Conservation (phyloP, 1,140 invertebrate genomes). For the Dendroctonus valens region DNA sequence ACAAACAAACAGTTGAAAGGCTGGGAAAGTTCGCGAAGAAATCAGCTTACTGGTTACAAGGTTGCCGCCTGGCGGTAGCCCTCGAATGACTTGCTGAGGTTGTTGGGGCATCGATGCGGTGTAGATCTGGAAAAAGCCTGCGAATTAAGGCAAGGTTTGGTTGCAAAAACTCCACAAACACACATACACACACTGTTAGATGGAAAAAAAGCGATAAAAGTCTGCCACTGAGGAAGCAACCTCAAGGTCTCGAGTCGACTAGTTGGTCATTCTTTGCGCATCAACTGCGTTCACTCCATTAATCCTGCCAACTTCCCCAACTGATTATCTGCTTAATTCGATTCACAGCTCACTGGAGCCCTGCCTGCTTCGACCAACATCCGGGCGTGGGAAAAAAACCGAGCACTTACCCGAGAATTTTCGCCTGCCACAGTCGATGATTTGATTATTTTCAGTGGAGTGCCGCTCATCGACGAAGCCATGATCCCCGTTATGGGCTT, state of each 20-base stretch:
- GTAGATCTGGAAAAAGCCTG: conserved; percentile 3
- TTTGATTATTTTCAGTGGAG: conserved; percentile 56
- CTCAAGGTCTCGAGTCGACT: no score
- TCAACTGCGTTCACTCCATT: no score
- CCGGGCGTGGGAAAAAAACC: neutral
- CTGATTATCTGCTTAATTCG: no score
- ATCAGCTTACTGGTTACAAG: conserved; percentile 49
- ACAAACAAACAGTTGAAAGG: conserved; percentile 5
- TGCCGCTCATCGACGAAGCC: conserved; percentile 51
- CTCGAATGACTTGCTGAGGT: conserved; percentile 1
- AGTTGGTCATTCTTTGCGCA: no score
- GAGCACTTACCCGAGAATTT: conserved; percentile 37
- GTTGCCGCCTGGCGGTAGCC: neutral
- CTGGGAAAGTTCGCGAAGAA: conserved; percentile 6
- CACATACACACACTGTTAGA: no score
- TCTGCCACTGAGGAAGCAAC: no score
- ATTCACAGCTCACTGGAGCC: no score
- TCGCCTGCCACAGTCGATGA: conserved; percentile 43
- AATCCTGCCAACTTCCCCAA: no score
- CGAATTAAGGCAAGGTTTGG: no score
- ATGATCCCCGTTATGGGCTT: conserved; percentile 54
- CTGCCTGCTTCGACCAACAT: neutral
- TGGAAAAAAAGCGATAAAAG: no score
- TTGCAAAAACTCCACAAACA: no score
- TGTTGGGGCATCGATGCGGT: neutral